These are phyloP conservation scores for Diaperis boleti DNA, from an alignment of 2,888 invertebrate species.

Conservation along the genomic window DNA sequence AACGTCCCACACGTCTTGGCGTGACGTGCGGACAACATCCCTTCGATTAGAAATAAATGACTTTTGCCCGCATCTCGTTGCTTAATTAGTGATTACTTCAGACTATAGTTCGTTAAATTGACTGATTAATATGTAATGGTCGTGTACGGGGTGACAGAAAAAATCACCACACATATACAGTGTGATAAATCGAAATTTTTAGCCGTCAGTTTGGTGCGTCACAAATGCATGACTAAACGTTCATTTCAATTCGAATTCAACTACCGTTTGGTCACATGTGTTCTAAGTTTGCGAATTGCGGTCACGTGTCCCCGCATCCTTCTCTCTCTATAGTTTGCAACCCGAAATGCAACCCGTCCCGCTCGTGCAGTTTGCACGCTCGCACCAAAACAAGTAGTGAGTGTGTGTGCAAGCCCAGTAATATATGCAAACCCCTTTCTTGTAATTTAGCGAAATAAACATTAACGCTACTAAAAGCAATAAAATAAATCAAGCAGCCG, in stretches of 20 bases:
- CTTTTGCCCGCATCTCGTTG: constrained; percentile 59
- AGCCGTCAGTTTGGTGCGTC: too few species aligned
- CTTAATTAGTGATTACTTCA: constrained; percentile 58
- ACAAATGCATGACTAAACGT: too few species aligned
- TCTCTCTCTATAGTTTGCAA: not conserved
- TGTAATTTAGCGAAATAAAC: constrained; percentile 72
- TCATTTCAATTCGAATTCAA: constrained; percentile 24
- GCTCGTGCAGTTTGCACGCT: not conserved
- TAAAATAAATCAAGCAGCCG: constrained; percentile 70
- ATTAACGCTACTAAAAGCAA: constrained; percentile 71
- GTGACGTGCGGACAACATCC: constrained; percentile 11
- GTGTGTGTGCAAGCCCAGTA: constrained; percentile 45
- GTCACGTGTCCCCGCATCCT: constrained; percentile 1
- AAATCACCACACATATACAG: too few species aligned
- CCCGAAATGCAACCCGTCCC: not conserved
- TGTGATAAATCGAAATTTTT: too few species aligned
- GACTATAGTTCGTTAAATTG: constrained; percentile 55
- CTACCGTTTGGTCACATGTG: constrained; percentile 28
- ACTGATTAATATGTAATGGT: constrained; percentile 55
- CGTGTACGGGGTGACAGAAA: not conserved
- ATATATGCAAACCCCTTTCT: constrained; percentile 69
- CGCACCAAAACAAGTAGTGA: constrained; percentile 15
- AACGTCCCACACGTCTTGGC: not conserved
- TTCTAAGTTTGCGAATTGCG: not conserved
- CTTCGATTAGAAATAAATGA: constrained; percentile 59